These are phyloP conservation scores for Drosophila orosa DNA, from an alignment of 1,140 invertebrate genomes.

Conservation along the genomic window DNA sequence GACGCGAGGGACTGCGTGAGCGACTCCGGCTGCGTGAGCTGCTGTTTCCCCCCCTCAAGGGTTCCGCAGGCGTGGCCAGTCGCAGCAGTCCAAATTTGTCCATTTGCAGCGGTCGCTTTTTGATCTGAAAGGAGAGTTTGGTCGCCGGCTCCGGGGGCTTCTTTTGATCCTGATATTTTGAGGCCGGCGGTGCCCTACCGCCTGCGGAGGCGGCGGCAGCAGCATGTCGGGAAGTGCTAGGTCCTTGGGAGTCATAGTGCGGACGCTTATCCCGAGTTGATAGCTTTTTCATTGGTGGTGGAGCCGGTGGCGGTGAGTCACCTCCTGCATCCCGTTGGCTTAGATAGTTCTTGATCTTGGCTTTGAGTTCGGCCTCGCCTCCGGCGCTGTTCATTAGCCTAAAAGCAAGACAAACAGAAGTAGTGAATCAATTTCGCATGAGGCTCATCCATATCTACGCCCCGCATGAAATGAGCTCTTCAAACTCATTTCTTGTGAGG, in stretches of 20 bases:
- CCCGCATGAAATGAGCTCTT: background rate
- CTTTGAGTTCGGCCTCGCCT: slow-evolving; percentile 48
- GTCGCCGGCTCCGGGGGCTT: slow-evolving; percentile 24
- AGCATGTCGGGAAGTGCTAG: slow-evolving; percentile 60
- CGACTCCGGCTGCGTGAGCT: slow-evolving; percentile 84
- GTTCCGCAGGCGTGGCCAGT: slow-evolving; percentile 84
- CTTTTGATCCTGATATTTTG: slow-evolving; percentile 41
- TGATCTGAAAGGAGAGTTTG: slow-evolving; percentile 77
- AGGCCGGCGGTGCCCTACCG: slow-evolving; percentile 26
- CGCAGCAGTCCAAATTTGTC: slow-evolving; percentile 89
- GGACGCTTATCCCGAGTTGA: background rate
- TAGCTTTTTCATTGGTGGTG: slow-evolving; percentile 21
- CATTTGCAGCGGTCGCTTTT: slow-evolving; percentile 85
- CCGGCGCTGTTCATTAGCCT: slow-evolving; percentile 52
- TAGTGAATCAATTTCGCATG: background rate
- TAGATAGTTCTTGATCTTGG: slow-evolving; percentile 49
- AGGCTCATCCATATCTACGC: background rate
- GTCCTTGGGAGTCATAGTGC: slow-evolving; percentile 35
- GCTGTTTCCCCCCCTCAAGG: slow-evolving; percentile 22
- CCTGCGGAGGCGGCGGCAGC: slow-evolving; percentile 20
- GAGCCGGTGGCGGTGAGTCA: slow-evolving; percentile 54
- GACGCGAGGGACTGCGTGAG: slow-evolving; percentile 79
- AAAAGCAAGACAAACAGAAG: slow-evolving; percentile 28
- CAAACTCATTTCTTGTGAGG: background rate
- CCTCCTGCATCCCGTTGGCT: slow-evolving; percentile 8